Base-by-base conservation (phyloP, 2,113 vertebrate species). In the Gallinago paraguaiae region DNA sequence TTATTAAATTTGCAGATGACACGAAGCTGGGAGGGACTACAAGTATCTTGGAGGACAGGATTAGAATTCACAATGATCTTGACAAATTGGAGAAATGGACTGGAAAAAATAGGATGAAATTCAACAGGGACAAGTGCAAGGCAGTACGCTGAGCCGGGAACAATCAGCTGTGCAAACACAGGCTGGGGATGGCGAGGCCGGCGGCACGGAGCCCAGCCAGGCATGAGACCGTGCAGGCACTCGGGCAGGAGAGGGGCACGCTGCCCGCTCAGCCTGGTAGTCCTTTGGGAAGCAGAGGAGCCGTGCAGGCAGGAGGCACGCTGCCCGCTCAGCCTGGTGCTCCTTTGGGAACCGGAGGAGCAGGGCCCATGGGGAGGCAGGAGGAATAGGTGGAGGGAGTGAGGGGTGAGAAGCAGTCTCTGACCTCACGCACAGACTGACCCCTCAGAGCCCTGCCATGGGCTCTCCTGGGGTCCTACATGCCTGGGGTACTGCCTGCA, bases 1-100 rank as follows among this genome's bases (percentile, higher is more conserved):
- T 97, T 97, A 96, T 96, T 97, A 97, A 97, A 97, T 96, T 95
- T 97, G 91, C 94, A 97, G 95, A 97, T 95, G 96, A 97, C 96
- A 97, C 1, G 5, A 92, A 86, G 92, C 94, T 95, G 91, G 94
- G 96, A 95, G 96, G 94, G 92, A 95, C 96, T 96, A 97, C 95
- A 95, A 92, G 92, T 89, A 88, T 97, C 88, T 95, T 95, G 91
- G 95, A 96, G 72, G 83, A 97, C 94, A 88, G 91, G 92, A 95
- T 94, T 95, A 94, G 96, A 97, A 97, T 97, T 96, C 94, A 63
- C 93, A 97, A 95, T 64, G 56, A 93, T 97, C 92, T 89, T 96
- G 95, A 97, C 95, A 97, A 95, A 97, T 95, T 95, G 96, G 81
- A 97, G 94, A 97, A 97, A 97, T 96, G 96, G 92, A 95, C 96